phyloP scores from a whole-genome alignment of 2,113 vertebrate genomes.

The Urocynchramus pylzowi region DNA sequence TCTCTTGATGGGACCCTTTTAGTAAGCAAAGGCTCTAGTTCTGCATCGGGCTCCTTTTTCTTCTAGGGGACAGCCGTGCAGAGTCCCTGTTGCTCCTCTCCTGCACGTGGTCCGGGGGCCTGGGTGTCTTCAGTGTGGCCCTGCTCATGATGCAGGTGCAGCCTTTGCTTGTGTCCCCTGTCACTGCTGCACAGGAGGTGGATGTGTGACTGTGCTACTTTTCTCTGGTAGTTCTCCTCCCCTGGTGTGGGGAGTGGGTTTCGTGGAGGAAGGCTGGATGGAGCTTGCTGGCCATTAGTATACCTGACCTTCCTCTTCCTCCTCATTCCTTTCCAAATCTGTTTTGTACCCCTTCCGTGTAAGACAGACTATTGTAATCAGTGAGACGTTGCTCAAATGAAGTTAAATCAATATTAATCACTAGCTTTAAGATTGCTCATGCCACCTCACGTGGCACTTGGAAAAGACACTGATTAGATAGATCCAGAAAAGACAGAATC shows the following conservation, averaged over 20 bases:
- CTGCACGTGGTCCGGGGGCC: accelerated
- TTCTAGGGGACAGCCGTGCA: accelerated
- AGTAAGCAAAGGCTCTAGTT: background rate
- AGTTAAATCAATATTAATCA: background rate
- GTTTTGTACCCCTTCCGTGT: background rate
- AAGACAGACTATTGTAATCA: background rate
- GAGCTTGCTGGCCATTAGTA: background rate
- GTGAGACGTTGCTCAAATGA: background rate
- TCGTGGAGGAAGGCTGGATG: background rate
- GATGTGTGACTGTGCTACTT: background rate
- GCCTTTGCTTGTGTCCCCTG: background rate
- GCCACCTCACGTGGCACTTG: background rate
- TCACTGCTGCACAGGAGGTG: background rate
- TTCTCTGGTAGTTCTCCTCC: background rate
- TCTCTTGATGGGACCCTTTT: background rate
- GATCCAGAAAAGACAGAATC: background rate
- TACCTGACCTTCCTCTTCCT: background rate
- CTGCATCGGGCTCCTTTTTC: background rate
- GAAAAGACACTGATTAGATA: background rate
- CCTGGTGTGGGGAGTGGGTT: accelerated
- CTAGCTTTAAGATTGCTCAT: background rate
- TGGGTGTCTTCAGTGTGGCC: background rate
- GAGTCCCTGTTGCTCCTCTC: background rate
- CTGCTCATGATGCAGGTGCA: background rate
- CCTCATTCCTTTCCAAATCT: background rate